phyloP scores from a whole-genome alignment of 1,140 invertebrate genomes.

The Paraescarpia echinospica region DNA sequence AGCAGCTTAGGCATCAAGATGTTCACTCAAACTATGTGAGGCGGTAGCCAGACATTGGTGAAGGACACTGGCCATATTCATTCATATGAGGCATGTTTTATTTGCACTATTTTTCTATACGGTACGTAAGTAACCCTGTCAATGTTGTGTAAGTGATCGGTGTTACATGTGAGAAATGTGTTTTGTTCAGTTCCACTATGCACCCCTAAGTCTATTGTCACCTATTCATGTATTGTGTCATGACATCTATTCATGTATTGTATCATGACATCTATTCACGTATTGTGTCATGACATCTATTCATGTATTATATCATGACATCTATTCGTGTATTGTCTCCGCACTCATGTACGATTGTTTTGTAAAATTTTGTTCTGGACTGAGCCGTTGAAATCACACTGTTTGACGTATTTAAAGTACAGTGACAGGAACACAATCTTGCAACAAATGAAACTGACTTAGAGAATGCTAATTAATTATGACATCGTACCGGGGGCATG shows the following conservation, averaged over 20 bases:
- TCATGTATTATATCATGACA: background rate
- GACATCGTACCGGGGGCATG: background rate
- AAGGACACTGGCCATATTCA: too few relatives aligned
- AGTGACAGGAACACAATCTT: background rate
- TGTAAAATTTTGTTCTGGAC: background rate
- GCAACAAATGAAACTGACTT: background rate
- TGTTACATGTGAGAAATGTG: background rate
- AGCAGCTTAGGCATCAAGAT: background rate
- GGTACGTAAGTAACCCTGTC: background rate
- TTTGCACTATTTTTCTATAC: background rate
- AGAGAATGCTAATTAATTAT: background rate
- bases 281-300: background rate
- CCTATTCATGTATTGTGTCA: background rate
- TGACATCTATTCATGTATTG: background rate
- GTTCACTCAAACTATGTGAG: too few relatives aligned
- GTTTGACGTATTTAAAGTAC: background rate
- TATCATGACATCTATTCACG: background rate
- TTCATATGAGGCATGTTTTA: background rate
- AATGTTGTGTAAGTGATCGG: background rate
- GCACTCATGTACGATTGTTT: background rate
- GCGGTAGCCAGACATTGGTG: too few relatives aligned
- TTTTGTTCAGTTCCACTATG: background rate
- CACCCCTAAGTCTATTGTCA: background rate
- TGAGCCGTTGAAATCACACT: background rate
- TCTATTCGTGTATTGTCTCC: background rate